Evolutionary conservation across 2,888 invertebrate genomes (phyloP).

Genomic region (Cataglyphis altisquamis): DNA sequence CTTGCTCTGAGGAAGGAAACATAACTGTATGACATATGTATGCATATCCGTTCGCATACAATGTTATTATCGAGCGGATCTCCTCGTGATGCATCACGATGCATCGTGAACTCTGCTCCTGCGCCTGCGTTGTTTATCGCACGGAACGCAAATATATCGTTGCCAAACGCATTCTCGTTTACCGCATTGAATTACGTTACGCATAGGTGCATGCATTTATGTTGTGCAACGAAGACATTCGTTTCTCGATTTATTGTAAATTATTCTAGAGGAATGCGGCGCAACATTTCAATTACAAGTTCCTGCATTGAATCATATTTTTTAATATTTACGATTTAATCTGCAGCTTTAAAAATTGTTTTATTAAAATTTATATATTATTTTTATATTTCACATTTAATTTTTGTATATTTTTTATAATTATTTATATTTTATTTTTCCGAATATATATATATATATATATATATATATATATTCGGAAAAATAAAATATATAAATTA

Average conservation of each 20-base stretch:
- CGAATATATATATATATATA: too few species aligned
- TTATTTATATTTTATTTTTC: too few species aligned
- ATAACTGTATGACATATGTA: conserved; percentile 46
- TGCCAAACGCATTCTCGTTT: background rate
- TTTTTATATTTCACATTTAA: too few species aligned
- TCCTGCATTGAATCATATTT: background rate
- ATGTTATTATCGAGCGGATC: conserved; percentile 24
- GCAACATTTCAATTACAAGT: background rate
- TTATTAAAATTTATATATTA: background rate
- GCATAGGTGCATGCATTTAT: background rate
- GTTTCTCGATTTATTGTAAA: background rate
- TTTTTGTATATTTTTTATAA: too few species aligned
- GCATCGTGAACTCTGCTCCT: background rate
- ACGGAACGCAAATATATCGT: background rate
- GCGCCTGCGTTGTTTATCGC: conserved; percentile 17
- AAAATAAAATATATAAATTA: too few species aligned
- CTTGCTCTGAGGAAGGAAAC: conserved; percentile 15
- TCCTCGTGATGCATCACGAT: background rate
- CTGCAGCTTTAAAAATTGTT: background rate
- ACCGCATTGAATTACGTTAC: background rate
- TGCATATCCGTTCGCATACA: background rate
- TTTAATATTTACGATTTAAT: background rate
- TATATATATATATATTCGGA: too few species aligned
- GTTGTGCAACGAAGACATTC: background rate
- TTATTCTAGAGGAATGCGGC: background rate